Percentiles rank a stretch among this genome's conserved stretches.
These are phyloP conservation scores for Globicephala melas DNA, from an alignment of 2,113 vertebrate species.

Conservation along the genomic window DNA sequence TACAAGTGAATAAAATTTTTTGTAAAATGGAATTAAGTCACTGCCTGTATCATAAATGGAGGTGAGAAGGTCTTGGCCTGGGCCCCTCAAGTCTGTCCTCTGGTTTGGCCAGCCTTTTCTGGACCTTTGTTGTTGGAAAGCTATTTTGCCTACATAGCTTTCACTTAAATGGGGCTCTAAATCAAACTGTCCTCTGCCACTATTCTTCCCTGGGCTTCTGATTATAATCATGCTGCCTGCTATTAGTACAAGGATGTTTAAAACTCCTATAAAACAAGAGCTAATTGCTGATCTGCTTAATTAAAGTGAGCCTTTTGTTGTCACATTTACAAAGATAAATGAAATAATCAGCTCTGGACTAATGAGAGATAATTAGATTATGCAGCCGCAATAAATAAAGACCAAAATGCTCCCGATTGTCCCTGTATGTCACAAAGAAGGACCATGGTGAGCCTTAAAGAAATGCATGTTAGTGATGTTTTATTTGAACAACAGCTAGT, in stretches of 20 bases:
- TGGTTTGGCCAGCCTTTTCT: conserved; percentile 22
- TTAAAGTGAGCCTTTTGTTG: conserved; percentile 90
- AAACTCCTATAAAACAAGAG: conserved; percentile 89
- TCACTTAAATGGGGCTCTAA: conserved; percentile 82
- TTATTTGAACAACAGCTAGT: conserved; percentile 16
- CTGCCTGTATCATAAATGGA: not conserved
- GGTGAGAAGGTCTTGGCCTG: conserved; percentile 15
- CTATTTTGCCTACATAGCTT: conserved; percentile 73
- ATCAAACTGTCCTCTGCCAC: conserved; percentile 82
- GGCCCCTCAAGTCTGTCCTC: not conserved
- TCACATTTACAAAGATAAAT: conserved; percentile 93
- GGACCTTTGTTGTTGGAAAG: conserved; percentile 64
- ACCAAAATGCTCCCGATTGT: conserved; percentile 80
- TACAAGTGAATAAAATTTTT: not conserved
- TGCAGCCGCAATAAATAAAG: conserved; percentile 87
- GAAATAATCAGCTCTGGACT: conserved; percentile 91
- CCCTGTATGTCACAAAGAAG: conserved; percentile 69
- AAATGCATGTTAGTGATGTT: conserved; percentile 3
- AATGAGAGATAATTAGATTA: conserved; percentile 94
- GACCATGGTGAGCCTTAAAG: conserved; percentile 54
- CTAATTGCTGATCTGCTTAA: conserved; percentile 92
- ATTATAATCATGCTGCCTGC: conserved; percentile 83
- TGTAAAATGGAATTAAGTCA: not conserved
- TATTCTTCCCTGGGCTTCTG: conserved; percentile 80
- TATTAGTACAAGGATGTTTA: conserved; percentile 87